Conservation (phyloP, 64 coral and sea anemone genomes). For the Catalaphyllia jardinei region DNA sequence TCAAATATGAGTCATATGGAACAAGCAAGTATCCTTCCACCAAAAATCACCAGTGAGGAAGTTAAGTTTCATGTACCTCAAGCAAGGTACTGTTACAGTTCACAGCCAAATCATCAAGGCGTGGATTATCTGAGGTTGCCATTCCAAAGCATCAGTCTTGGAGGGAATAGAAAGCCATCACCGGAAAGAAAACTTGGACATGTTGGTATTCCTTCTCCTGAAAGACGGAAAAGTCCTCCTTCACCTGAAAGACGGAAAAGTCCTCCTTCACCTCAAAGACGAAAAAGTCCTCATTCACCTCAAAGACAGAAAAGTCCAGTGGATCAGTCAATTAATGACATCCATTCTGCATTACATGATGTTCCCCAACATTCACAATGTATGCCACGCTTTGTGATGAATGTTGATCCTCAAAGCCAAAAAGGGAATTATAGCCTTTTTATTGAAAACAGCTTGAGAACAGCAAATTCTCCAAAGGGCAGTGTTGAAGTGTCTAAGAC, state of each 20-base stretch:
- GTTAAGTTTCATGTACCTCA: background rate
- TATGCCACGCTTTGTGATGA: background rate
- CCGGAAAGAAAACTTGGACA: background rate
- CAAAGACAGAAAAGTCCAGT: background rate
- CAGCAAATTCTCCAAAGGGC: slow-evolving; percentile 27
- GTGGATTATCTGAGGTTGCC: slow-evolving; percentile 11
- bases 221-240: background rate
- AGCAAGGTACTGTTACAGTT: background rate
- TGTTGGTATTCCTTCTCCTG: background rate
- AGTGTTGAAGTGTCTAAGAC: background rate
- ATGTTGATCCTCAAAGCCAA: background rate
- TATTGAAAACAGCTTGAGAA: background rate
- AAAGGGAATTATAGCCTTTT: background rate
- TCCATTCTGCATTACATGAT: background rate
- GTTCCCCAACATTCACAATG: background rate
- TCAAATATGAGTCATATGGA: background rate
- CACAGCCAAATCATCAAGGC: slow-evolving; percentile 1
- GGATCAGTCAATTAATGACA: background rate
- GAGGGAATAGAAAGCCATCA: background rate
- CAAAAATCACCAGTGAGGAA: background rate
- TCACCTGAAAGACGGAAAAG: background rate
- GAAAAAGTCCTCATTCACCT: no score
- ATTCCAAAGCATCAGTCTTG: background rate
- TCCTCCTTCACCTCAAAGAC: no score
- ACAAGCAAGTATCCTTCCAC: background rate